Evolutionary conservation across 2,888 invertebrate species (phyloP), one percentile per base, ranked within the genome.

Genomic region (Biston betularia): DNA sequence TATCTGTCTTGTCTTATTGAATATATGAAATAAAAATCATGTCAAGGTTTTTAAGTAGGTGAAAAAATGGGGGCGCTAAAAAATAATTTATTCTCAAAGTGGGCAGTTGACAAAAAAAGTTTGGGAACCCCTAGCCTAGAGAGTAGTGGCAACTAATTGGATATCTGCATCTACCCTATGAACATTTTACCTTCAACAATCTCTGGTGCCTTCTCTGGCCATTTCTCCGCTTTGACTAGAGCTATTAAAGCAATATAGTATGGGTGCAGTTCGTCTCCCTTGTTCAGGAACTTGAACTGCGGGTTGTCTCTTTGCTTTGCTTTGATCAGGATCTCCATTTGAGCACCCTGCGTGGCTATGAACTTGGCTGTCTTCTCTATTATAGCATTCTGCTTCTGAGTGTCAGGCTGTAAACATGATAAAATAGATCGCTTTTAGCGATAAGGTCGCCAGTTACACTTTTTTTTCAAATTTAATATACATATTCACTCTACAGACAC

Each of bases 321-420:
- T 90, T 99, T 99, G 75, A 99, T 96, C 11, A 99, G 95, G 75
- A 99, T 99, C 93, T 99, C 99, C 99, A 99, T 99, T 92, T 99
- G 99, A 8, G 96, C 95, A 0, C 99, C 99, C 84, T 99, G 98
- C 56, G 96, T 95, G 76, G 96, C 96, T 76, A 98, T 97, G 89
- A 98, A 98, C 76, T 96, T 94, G 0, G 98, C 97, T 0, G 98
- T 99, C 90, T 98, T 98, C 83, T 99, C 98, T 79, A 99, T 98
- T 70, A 99, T 97, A 12, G 97, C 97, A 86, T 98, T 97, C 79
- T 97, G 96, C 87, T 98, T 99, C 80, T 96, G 95, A 6, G 97
- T 96, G 73, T 96, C 96, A 0, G 99, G 99, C 98, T 98, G 89
- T 53, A 9, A 50, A 50, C 10, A 72, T 74, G 74, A 72, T 65